These are phyloP conservation scores for Campylomormyrus numenius DNA, from an alignment of 2,113 vertebrate species.

Conservation along the genomic window DNA sequence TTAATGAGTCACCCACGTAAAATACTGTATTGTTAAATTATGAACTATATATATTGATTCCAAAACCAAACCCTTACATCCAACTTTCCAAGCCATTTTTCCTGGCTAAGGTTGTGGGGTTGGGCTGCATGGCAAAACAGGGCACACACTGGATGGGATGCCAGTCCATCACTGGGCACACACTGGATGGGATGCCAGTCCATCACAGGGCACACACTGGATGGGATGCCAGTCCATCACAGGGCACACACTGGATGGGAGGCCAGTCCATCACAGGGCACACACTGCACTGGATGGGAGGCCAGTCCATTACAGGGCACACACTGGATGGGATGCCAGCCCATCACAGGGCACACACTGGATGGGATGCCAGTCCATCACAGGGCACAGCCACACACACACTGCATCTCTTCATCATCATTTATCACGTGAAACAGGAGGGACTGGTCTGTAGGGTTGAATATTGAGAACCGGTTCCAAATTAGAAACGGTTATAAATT, in stretches of 20 bases:
- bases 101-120: background rate
- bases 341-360: too few relatives aligned
- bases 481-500: background rate
- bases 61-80: background rate
- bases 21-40: background rate
- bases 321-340: background rate
- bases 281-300: too few relatives aligned
- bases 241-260: too few relatives aligned
- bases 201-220: too few relatives aligned
- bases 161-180: too few relatives aligned
- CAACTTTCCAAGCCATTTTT: background rate
- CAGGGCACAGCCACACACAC: background rate
- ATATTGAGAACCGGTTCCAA: background rate
- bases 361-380: too few relatives aligned
- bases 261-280: too few relatives aligned
- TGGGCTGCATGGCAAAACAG: background rate
- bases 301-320: background rate
- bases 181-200: too few relatives aligned
- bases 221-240: too few relatives aligned
- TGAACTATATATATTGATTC: background rate
- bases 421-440: background rate
- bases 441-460: background rate
- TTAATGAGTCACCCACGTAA: background rate
- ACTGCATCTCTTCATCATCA: background rate
- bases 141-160: background rate